phyloP scores from a whole-genome alignment of 2,888 invertebrate genomes.

The Lepeophtheirus nordmannii region DNA sequence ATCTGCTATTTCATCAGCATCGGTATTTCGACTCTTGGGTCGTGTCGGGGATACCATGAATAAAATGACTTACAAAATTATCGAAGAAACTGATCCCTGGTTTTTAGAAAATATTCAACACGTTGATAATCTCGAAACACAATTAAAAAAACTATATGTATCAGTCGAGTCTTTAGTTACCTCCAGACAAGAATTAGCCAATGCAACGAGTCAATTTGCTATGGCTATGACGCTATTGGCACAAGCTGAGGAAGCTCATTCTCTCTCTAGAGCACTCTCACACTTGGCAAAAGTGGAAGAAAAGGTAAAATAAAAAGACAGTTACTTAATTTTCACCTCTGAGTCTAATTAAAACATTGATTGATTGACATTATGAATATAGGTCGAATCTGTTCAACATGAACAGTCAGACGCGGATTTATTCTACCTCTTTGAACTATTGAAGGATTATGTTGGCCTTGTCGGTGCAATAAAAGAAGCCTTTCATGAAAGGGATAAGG shows the following conservation, averaged over 20 bases:
- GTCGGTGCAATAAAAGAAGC: conserved; percentile 38
- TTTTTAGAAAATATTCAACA: conserved; percentile 89
- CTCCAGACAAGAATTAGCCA: conserved; percentile 66
- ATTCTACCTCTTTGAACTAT: conserved; percentile 76
- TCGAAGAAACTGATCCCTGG: conserved; percentile 97
- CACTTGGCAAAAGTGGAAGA: conserved; percentile 71
- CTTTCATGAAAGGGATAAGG: conserved; percentile 56
- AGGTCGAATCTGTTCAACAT: conserved; percentile 62
- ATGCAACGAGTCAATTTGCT: conserved; percentile 64
- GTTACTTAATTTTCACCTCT: conserved; percentile 26
- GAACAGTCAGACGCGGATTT: conserved; percentile 91
- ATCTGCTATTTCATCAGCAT: conserved; percentile 85
- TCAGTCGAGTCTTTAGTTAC: conserved; percentile 44
- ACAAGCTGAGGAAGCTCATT: conserved; percentile 80
- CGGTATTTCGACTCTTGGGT: conserved; percentile 81
- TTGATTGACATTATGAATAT: conserved; percentile 39
- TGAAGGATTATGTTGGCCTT: conserved; percentile 67
- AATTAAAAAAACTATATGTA: conserved; percentile 32
- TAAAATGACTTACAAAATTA: conserved; percentile 83
- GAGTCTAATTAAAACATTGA: conserved; percentile 27
- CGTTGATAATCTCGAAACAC: conserved; percentile 73
- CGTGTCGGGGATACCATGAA: conserved; percentile 93
- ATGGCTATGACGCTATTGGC: conserved; percentile 75
- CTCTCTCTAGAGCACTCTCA: conserved; percentile 70
- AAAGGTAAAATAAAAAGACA: conserved; percentile 40